phyloP scores from a whole-genome alignment of 2,113 vertebrate genomes.

The Orcinus orca region DNA sequence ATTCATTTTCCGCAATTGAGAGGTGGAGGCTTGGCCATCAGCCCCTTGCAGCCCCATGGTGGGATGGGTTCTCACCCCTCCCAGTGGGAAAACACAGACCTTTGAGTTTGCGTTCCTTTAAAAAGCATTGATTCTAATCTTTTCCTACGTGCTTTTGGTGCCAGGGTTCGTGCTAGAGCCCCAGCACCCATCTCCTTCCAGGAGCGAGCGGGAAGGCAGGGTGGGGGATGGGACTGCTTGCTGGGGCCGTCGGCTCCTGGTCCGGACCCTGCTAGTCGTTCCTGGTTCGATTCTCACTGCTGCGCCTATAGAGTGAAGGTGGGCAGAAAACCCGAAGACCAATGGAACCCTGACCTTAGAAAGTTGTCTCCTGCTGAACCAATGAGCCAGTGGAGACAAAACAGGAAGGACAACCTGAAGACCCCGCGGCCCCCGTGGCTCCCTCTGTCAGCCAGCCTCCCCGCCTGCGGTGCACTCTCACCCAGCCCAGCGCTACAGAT shows the following conservation, averaged over 20 bases:
- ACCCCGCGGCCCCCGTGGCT: background rate
- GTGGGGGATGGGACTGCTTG: no score
- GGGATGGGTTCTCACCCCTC: background rate
- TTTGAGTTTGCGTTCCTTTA: background rate
- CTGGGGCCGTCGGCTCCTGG: no score
- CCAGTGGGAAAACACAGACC: no score
- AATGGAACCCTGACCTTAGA: background rate
- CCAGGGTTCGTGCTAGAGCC: background rate
- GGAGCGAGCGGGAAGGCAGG: background rate
- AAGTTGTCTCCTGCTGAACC: background rate
- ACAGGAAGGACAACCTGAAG: background rate
- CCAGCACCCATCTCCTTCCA: fast-evolving
- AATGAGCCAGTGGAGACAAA: fast-evolving
- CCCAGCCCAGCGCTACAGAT: background rate
- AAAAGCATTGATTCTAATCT: background rate
- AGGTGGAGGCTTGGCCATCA: background rate
- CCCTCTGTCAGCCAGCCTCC: background rate
- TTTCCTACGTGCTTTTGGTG: background rate
- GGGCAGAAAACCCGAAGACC: background rate
- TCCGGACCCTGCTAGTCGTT: background rate
- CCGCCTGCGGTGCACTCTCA: background rate
- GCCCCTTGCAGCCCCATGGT: background rate
- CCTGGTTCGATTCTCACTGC: background rate
- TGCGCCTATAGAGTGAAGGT: background rate
- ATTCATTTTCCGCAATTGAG: background rate